These are phyloP conservation scores for Antheraea assamensis DNA, from an alignment of 2,888 invertebrate genomes.

Conservation along the genomic window DNA sequence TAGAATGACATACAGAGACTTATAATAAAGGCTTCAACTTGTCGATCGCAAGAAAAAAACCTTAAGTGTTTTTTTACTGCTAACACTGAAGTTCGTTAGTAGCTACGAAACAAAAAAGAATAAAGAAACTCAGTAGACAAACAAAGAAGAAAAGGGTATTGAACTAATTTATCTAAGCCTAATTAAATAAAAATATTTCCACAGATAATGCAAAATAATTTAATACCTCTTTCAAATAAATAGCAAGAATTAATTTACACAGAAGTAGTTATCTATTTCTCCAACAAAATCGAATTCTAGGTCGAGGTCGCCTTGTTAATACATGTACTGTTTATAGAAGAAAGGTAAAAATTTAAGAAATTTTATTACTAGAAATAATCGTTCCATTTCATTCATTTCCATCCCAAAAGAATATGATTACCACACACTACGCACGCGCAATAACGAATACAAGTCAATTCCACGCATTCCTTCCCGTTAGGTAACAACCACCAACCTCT, in stretches of 20 bases:
- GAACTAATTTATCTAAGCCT: too few relatives aligned
- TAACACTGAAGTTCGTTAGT: too few relatives aligned
- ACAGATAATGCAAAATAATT: too few relatives aligned
- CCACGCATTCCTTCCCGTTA: slow-evolving; percentile 50
- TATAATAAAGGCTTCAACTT: too few relatives aligned
- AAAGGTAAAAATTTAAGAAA: not conserved
- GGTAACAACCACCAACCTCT: slow-evolving; percentile 42
- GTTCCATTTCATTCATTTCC: not conserved
- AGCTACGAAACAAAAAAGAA: too few relatives aligned
- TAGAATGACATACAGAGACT: too few relatives aligned
- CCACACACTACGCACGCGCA: slow-evolving; percentile 53
- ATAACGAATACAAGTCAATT: slow-evolving; percentile 46
- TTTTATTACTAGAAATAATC: not conserved
- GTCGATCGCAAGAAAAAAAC: too few relatives aligned
- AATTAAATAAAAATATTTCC: too few relatives aligned
- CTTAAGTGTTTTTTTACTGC: too few relatives aligned
- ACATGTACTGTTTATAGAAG: not conserved
- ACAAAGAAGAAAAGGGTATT: too few relatives aligned
- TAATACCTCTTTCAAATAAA: not conserved
- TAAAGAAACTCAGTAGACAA: too few relatives aligned
- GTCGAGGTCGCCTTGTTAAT: not conserved
- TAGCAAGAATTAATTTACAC: not conserved
- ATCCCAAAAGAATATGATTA: not conserved
- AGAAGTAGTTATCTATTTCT: not conserved
- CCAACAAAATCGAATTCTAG: not conserved